Percentiles rank a stretch among this genome's conserved stretches.
These are phyloP conservation scores for Bombyx mandarina DNA, from an alignment of 1,140 invertebrate species.

Conservation along the genomic window DNA sequence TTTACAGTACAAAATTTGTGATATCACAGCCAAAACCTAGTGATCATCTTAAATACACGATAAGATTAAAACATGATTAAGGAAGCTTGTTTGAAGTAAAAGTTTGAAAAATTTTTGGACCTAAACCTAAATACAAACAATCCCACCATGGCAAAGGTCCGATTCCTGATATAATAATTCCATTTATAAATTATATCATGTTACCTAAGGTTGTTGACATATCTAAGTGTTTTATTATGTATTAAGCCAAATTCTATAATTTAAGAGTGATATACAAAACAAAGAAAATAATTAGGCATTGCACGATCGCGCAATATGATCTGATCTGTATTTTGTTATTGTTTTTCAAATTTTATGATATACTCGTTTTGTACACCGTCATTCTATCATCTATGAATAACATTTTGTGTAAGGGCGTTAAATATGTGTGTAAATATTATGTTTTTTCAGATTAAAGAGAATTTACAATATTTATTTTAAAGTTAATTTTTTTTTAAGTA, in stretches of 20 bases:
- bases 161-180: conserved; percentile 38
- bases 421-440: too few species aligned
- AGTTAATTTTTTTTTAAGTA: too few species aligned
- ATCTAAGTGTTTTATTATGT: conserved; percentile 23
- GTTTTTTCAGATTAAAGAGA: too few species aligned
- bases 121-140: conserved; percentile 1
- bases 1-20: conserved; percentile 50
- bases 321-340: conserved; percentile 58
- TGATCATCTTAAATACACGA: conserved; percentile 54
- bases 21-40: conserved; percentile 46
- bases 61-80: conserved; percentile 46
- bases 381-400: conserved; percentile 34
- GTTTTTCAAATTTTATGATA: conserved; percentile 47
- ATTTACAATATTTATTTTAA: too few species aligned
- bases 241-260: conserved; percentile 46
- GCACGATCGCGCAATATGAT: conserved; percentile 45
- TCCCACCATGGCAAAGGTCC: conserved; percentile 46
- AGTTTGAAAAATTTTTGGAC: not conserved
- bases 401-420: not conserved
- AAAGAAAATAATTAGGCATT: conserved; percentile 31
- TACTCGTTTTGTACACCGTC: conserved; percentile 34
- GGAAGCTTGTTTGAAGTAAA: conserved; percentile 21
- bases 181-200: conserved; percentile 36
- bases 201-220: conserved; percentile 44
- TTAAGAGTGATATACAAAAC: conserved; percentile 43